Conservation (phyloP, 2,797 vertebrate genomes). For the Enteromius mattozi region DNA sequence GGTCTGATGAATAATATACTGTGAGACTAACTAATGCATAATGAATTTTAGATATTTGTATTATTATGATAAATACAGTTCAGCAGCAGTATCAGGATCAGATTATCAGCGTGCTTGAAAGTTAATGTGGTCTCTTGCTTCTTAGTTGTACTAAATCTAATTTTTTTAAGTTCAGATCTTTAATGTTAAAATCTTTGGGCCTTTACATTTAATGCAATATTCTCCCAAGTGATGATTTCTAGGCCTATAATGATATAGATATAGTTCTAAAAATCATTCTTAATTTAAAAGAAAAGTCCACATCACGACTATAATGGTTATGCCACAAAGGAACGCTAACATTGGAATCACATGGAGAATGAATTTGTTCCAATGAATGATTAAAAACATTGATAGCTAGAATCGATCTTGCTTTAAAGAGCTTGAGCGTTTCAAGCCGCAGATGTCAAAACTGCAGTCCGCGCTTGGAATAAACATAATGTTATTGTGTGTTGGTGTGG, state of each 20-base stretch:
- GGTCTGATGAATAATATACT: not conserved
- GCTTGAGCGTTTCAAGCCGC: not conserved
- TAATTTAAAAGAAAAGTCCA: not conserved
- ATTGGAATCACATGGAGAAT: not conserved
- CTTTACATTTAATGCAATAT: not conserved
- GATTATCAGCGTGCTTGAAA: not conserved
- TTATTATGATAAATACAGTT: constrained; percentile 2
- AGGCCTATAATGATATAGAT: not conserved
- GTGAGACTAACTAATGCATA: constrained; percentile 12
- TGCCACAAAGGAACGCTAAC: not conserved
- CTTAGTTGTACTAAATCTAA: not conserved
- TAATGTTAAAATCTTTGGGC: not conserved
- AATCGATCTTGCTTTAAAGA: not conserved
- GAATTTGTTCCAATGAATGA: not conserved
- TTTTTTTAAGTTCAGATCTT: not conserved
- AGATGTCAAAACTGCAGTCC: not conserved
- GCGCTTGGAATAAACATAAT: not conserved
- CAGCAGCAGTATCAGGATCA: not conserved
- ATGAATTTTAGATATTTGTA: not conserved
- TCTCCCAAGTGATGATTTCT: not conserved
- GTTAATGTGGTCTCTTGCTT: not conserved
- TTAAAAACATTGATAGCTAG: not conserved
- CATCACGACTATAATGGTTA: not conserved
- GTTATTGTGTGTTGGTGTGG: not conserved
- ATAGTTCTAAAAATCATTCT: not conserved